Conservation (phyloP, 2,113 vertebrate genomes). For the Cebus imitator region DNA sequence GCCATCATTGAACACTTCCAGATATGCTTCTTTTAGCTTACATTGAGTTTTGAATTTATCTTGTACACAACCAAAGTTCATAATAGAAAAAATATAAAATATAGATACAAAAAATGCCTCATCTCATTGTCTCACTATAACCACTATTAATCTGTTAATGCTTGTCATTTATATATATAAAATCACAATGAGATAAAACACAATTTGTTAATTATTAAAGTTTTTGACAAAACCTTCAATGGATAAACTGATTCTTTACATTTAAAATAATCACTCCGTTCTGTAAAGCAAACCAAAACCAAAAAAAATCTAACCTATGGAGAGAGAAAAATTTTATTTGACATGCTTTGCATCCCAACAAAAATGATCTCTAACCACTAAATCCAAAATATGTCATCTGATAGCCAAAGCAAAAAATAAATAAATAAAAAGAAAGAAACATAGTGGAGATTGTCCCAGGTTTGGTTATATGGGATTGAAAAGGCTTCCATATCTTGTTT, state of each 20-base stretch:
- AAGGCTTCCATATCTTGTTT: background rate
- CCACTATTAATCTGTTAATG: background rate
- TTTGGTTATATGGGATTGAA: background rate
- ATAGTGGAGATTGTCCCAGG: background rate
- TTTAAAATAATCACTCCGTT: background rate
- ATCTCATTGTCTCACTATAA: background rate
- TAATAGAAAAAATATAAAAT: background rate
- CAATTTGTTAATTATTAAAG: background rate
- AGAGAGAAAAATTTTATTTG: background rate
- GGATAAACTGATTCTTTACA: background rate
- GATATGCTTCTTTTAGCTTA: background rate
- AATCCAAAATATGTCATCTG: background rate
- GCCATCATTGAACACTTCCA: background rate
- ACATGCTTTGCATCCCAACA: background rate
- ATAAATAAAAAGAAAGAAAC: background rate
- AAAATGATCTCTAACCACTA: background rate
- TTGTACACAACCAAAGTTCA: background rate
- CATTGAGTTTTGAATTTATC: background rate
- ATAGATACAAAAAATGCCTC: background rate
- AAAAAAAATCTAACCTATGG: background rate
- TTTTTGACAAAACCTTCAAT: slow-evolving; percentile 3
- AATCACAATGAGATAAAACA: background rate
- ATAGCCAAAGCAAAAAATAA: background rate
- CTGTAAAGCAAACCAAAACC: background rate
- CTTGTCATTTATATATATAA: background rate